Conservation (phyloP, 2,797 vertebrate genomes). For the Tokudaia muenninki region DNA sequence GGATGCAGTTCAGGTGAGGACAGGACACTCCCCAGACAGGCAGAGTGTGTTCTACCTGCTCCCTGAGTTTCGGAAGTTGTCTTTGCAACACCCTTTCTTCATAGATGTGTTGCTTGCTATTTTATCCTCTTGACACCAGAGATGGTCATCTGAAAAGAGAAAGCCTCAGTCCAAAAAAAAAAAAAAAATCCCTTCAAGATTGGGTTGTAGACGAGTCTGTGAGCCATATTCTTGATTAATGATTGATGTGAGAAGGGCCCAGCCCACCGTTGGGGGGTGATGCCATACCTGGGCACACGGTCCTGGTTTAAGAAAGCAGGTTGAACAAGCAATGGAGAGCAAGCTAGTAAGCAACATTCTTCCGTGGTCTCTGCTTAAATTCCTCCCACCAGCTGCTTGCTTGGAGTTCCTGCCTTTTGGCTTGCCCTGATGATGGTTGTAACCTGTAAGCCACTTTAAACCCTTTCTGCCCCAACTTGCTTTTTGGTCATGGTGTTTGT, state of each 20-base stretch:
- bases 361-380: too few species aligned
- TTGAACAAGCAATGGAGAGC: background rate
- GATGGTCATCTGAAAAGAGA: background rate
- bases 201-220: background rate
- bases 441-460: background rate
- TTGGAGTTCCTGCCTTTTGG: background rate
- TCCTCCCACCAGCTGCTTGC: background rate
- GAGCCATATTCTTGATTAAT: background rate
- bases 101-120: background rate
- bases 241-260: background rate
- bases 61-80: background rate
- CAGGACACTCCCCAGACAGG: background rate
- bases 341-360: background rate
- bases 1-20: slow-evolving; percentile 29
- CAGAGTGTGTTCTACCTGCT: background rate
- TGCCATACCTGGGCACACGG: background rate
- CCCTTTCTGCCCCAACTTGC: too few species aligned
- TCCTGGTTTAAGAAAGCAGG: background rate
- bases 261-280: background rate
- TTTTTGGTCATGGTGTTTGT: background rate
- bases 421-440: background rate
- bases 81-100: slow-evolving; percentile 45
- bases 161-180: background rate
- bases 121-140: background rate
- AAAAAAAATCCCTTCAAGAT: background rate